Evolutionary conservation across 35 echinoderm and acorn worm genomes (phyloP).

Genomic region (Diadema setosum): DNA sequence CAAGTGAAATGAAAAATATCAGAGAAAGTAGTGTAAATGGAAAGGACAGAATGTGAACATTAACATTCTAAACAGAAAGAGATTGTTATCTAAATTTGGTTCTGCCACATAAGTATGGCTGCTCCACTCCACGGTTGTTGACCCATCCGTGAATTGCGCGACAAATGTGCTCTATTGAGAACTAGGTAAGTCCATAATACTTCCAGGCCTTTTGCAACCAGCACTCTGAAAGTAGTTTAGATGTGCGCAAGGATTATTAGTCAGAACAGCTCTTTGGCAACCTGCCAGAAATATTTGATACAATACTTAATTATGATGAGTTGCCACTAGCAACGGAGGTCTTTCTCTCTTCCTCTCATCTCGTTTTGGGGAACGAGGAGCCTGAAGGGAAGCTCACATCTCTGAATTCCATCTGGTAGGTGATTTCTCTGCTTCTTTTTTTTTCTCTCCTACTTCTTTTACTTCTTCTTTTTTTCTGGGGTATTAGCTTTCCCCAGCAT

Average conservation of each 20-base stretch:
- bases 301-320: slow-evolving; percentile 18
- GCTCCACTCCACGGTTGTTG: too few species aligned
- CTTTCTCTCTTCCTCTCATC: slow-evolving; percentile 8
- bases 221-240: slow-evolving; percentile 19
- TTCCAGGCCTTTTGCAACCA: background rate
- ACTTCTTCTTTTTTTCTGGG: background rate
- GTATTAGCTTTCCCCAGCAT: background rate
- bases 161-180: background rate
- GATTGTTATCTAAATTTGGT: too few species aligned
- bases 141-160: background rate
- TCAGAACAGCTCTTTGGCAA: slow-evolving; percentile 11
- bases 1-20: too few species aligned
- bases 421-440: background rate
- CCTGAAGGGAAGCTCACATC: slow-evolving; percentile 5
- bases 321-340: slow-evolving; percentile 12
- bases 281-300: slow-evolving; percentile 14
- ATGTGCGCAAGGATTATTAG: background rate
- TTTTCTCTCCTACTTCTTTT: background rate
- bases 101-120: too few species aligned
- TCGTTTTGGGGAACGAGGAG: background rate
- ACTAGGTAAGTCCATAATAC: background rate
- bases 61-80: too few species aligned
- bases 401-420: slow-evolving; percentile 18
- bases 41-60: too few species aligned
- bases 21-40: too few species aligned